Base-by-base conservation (phyloP, 1,140 invertebrate species). In the Brachionus plicatilis region DNA sequence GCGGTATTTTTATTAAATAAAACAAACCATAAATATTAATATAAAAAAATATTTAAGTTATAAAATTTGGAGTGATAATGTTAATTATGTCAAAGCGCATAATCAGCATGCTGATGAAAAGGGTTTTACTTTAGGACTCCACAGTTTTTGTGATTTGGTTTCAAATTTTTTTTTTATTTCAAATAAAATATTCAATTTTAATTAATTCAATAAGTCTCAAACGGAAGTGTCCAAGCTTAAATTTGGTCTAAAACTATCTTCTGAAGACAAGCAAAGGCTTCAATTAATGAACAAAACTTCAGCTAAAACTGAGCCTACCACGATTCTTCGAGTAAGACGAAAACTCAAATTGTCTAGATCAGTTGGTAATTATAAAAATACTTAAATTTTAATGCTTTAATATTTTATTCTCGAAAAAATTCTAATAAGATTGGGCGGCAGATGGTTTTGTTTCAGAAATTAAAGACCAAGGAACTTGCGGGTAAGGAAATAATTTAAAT, bases 401-500 rank as follows among this genome's bases (percentile, higher is more conserved):
- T 6, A 6, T 37, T 6, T 37, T 4, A 37, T 7, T 37, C 45
- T 17, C 12, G 1, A 37, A 12, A 17, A 7, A 20, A 29, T 14
- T 14, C 2, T 11, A 9, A 27, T n/a, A 70, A 83, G 95, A 98
- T 90, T 98, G 96, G 96, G 93, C 95, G 86, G 88, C 97, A 0
- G 93, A 92, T 87, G 89, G 89, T 37, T 96, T 95, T 86, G 96
- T 98, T 0, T 97, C 95, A 1, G 95, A 95, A 1, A 94, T 97
- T 0, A 97, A 96, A 92, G 94, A 97, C 92, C 95, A 97, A 91
- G 83, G 83, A 24, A 50, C 33, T 33, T 89, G 88, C 85, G 88
- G 88, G n/a, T 89, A 88, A n/a, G 88, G 87, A 65, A 88, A 87
- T 87, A 86, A 87, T 24, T n/a, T 20, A 27, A 43, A 65, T 20